Conservation (phyloP, 2,888 invertebrate genomes). For the Phania funesta region DNA sequence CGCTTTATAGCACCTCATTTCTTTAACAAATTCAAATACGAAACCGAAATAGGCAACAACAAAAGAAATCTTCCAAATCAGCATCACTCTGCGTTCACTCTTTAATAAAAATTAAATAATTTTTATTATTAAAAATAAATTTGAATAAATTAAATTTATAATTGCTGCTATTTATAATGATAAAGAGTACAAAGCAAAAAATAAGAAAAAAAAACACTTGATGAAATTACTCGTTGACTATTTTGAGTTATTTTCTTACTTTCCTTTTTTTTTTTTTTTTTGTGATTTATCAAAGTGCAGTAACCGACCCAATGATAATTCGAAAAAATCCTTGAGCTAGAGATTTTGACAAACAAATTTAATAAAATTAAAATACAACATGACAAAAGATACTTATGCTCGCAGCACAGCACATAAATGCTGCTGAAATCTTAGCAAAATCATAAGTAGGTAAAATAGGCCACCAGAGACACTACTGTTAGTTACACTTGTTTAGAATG, state of each 20-base stretch:
- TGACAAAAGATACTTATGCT: conserved; percentile 28
- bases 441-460: not conserved
- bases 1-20: not conserved
- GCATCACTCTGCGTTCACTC: conserved; percentile 57
- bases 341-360: conserved; percentile 53
- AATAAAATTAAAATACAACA: not conserved
- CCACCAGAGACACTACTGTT: conserved; percentile 2
- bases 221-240: conserved; percentile 64
- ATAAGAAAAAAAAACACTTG: conserved; percentile 7
- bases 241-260: conserved; percentile 44
- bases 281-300: conserved; percentile 70
- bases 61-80: too few species aligned
- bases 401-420: conserved; percentile 16
- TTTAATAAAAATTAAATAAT: conserved; percentile 28
- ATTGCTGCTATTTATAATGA: not conserved
- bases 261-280: conserved; percentile 9
- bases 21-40: not conserved
- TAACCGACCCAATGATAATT: conserved; percentile 74
- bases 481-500: not conserved
- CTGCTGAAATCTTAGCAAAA: not conserved
- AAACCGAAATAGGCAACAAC: too few species aligned
- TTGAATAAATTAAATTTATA: conserved; percentile 11
- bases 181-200: conserved; percentile 17
- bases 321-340: conserved; percentile 75
- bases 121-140: not conserved